Evolutionary conservation across 2,797 vertebrate genomes (phyloP).

Genomic region (Zenarchopterus dispar): DNA sequence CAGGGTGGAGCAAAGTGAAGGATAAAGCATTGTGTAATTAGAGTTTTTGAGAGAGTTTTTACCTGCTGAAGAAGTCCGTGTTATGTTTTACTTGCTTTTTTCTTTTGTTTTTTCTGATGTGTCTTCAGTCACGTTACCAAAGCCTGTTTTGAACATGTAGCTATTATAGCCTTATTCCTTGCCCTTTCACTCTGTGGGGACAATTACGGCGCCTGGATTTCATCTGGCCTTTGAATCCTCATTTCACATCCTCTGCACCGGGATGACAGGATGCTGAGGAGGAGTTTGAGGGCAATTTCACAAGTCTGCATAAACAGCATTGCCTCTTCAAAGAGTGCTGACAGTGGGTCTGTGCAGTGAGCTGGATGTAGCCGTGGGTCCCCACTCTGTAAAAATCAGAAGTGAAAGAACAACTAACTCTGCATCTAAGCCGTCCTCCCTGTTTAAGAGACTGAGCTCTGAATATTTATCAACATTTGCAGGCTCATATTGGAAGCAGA

Average conservation of each 20-base stretch:
- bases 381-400: constrained; percentile 4
- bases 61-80: too few species aligned
- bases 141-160: constrained; percentile 19
- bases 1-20: too few species aligned
- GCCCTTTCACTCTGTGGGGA: constrained; percentile 31
- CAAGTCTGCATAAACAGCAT: constrained; percentile 32
- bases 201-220: constrained; percentile 51
- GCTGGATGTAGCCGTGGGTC: constrained; percentile 31
- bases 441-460: constrained; percentile 5
- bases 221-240: constrained; percentile 40
- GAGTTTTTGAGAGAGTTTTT: too few species aligned
- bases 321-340: constrained; percentile 39
- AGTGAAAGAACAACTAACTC: constrained; percentile 7
- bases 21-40: too few species aligned
- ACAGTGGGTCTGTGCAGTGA: constrained; percentile 26
- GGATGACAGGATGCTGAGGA: constrained; percentile 54
- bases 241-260: constrained; percentile 36
- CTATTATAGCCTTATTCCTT: constrained; percentile 46
- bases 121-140: constrained; percentile 25
- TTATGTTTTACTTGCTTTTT: background rate
- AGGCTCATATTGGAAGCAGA: constrained; percentile 11
- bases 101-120: constrained; percentile 4
- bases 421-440: background rate
- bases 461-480: constrained; percentile 39
- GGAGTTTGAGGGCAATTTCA: constrained; percentile 46